A percentile compares a stretch with the other conserved stretches of the same genome.
phyloP scores from a whole-genome alignment of 35 echinoderm and acorn worm genomes.

The Anneissia japonica region DNA sequence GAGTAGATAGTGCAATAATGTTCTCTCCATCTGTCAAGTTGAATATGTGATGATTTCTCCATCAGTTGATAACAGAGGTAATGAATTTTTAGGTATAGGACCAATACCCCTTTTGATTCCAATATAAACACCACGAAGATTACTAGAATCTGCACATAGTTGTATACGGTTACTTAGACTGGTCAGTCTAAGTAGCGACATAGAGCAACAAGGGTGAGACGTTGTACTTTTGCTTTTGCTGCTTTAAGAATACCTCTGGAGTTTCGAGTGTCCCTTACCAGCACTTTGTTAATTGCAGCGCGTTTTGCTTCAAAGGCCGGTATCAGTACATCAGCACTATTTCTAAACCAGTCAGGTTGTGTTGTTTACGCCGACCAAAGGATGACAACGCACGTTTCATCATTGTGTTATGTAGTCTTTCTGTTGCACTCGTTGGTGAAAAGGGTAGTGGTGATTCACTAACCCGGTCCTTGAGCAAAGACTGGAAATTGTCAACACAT shows the following conservation, averaged over 20 bases:
- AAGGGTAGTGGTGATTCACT: no score
- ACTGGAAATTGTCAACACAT: no score
- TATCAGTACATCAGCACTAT: constrained; percentile 12
- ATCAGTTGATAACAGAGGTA: constrained; percentile 1
- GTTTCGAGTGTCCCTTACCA: background rate
- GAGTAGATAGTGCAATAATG: constrained; percentile 5
- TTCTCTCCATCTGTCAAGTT: background rate
- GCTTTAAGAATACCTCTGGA: background rate
- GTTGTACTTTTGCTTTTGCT: constrained; percentile 22
- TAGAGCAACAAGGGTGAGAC: background rate
- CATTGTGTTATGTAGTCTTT: no score
- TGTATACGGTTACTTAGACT: background rate
- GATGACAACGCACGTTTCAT: no score
- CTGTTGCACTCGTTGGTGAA: no score
- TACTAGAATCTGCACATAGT: constrained; percentile 10
- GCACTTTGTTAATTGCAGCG: background rate
- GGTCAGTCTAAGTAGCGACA: background rate
- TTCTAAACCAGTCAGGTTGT: constrained; percentile 28
- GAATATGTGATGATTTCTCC: background rate
- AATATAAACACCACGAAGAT: constrained; percentile 13
- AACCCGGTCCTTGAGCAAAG: no score
- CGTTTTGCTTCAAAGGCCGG: constrained; percentile 19
- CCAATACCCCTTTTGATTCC: constrained; percentile 8
- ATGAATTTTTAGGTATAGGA: constrained; percentile 9
- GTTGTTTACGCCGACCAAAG: background rate